These are phyloP conservation scores for Rotaria socialis DNA, from an alignment of 2,888 invertebrate species.

Conservation along the genomic window DNA sequence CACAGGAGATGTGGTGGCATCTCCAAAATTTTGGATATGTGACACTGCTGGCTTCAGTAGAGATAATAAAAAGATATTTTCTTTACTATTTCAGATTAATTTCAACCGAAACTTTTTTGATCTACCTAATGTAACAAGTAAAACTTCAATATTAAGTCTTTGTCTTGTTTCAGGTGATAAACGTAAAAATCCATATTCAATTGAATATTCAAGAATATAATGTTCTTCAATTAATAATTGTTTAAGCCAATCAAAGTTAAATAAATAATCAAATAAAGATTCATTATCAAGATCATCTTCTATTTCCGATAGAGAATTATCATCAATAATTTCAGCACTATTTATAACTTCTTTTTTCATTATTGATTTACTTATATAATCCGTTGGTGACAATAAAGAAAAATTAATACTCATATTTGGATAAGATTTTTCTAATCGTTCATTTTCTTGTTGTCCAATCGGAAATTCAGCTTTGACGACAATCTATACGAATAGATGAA, in stretches of 20 bases:
- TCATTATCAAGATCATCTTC: background rate
- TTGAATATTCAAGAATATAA: slow-evolving; percentile 92
- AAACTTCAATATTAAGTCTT: slow-evolving; percentile 80
- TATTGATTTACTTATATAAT: background rate
- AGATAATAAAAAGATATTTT: too few relatives aligned
- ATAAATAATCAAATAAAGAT: background rate
- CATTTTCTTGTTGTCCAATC: background rate
- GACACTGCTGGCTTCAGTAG: too few relatives aligned
- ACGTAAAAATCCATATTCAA: slow-evolving; percentile 91
- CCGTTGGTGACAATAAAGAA: background rate
- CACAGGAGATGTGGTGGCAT: too few relatives aligned
- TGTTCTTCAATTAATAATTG: slow-evolving; percentile 65
- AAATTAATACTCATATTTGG: background rate
- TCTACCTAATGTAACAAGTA: slow-evolving; percentile 61
- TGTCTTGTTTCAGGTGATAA: slow-evolving; percentile 79
- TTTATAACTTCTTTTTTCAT: background rate
- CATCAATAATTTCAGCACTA: background rate
- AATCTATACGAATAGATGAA: background rate
- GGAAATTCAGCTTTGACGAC: background rate
- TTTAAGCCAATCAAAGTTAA: background rate
- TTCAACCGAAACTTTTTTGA: too few relatives aligned
- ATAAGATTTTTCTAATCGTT: background rate
- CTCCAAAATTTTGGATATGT: too few relatives aligned
- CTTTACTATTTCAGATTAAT: too few relatives aligned
- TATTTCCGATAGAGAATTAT: background rate